These are phyloP conservation scores for Gastrophysa polygoni DNA, from an alignment of 2,888 invertebrate genomes.

Conservation along the genomic window DNA sequence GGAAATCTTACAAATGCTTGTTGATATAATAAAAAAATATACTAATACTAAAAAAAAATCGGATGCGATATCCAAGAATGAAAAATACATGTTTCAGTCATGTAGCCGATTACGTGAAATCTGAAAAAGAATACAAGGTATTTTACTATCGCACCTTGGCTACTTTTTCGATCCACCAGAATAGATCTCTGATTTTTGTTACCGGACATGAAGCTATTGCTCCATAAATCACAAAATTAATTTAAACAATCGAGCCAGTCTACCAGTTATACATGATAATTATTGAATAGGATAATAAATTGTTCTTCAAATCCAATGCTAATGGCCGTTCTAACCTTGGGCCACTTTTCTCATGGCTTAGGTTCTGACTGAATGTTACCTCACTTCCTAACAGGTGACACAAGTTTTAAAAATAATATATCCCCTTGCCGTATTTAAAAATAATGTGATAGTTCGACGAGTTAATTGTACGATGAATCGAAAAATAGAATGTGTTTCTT, in stretches of 20 bases:
- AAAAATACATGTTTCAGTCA: too few relatives aligned
- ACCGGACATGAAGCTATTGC: too few relatives aligned
- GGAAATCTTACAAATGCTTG: too few relatives aligned
- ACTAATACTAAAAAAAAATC: too few relatives aligned
- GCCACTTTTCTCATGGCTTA: slow-evolving; percentile 19
- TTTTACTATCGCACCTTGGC: too few relatives aligned
- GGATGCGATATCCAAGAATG: too few relatives aligned
- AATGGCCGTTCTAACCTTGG: slow-evolving; percentile 25
- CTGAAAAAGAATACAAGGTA: too few relatives aligned
- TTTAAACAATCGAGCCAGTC: neutral
- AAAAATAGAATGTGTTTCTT: neutral
- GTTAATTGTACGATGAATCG: neutral
- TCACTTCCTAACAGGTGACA: slow-evolving; percentile 41
- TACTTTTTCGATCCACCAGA: too few relatives aligned
- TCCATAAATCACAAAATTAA: neutral
- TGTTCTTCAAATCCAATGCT: slow-evolving; percentile 11
- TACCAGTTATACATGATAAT: neutral
- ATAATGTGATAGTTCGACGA: neutral
- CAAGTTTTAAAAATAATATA: slow-evolving; percentile 43
- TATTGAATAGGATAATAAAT: neutral
- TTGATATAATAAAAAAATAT: too few relatives aligned
- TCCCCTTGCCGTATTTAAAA: slow-evolving; percentile 7
- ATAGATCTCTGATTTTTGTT: too few relatives aligned
- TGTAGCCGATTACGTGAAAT: too few relatives aligned
- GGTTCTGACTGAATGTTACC: slow-evolving; percentile 35